Percentiles rank a stretch among this genome's conserved stretches.
Conservation (phyloP, 1,140 invertebrate genomes). For the Papilio machaon region DNA sequence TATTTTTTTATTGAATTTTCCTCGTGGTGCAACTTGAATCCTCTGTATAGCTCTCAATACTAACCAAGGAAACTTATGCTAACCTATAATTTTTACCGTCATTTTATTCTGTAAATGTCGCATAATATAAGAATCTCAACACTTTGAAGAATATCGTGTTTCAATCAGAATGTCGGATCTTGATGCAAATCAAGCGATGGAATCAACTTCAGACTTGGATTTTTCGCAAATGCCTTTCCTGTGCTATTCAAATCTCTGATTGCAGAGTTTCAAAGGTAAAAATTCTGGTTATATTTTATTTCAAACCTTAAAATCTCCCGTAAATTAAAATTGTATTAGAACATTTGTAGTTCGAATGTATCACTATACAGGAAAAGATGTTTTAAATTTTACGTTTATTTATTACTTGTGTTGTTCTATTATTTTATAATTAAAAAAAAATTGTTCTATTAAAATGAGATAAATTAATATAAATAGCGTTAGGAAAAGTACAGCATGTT, state of each 20-base stretch:
- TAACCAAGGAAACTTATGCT: not conserved
- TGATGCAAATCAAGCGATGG: constrained; percentile 16
- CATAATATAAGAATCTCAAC: constrained; percentile 5
- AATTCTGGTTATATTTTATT: not conserved
- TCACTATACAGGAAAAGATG: too few species aligned
- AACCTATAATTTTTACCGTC: constrained; percentile 11
- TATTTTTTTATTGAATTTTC: constrained; percentile 22
- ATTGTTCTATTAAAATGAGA: too few species aligned
- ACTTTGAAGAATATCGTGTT: not conserved
- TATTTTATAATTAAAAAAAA: too few species aligned
- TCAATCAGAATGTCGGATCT: constrained; percentile 24
- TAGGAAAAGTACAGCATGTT: too few species aligned
- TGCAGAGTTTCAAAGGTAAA: not conserved
- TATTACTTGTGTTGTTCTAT: too few species aligned
- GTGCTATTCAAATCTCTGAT: constrained; percentile 6
- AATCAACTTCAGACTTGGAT: constrained; percentile 4
- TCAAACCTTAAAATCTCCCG: not conserved
- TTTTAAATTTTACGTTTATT: too few species aligned
- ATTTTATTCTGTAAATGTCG: not conserved
- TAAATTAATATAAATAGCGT: too few species aligned
- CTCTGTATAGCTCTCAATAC: not conserved
- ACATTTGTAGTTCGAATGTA: too few species aligned
- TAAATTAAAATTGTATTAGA: not conserved
- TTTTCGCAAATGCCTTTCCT: not conserved
- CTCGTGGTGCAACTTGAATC: constrained; percentile 7